Base-by-base conservation (phyloP, 92 coral and sea anemone species). In the Bergia puertoricense region DNA sequence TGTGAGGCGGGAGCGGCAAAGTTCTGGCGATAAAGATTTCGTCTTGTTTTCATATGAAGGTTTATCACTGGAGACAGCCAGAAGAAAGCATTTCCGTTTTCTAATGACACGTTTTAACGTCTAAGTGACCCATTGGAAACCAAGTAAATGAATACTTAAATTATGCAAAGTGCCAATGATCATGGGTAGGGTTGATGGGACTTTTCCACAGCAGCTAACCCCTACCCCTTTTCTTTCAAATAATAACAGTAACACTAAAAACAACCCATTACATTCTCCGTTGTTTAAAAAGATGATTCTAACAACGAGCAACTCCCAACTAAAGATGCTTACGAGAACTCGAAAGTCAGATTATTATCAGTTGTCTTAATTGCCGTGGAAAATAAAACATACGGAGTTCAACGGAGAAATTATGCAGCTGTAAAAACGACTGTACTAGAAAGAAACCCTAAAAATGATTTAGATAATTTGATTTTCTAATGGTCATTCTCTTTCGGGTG, bases 11-110 rank as follows among this genome's bases (percentile, higher is more conserved):
- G 59, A 36, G 37, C 72, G 71, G 85, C 66, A 40, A 56, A 20
- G 23, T 37, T 84, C 87, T 36, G 18, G 87, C 44, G 87, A 84
- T 84, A 84, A 84, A 84, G 67, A 69, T 84, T 83, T 84, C 87
- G 87, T 84, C 78, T 69, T 84, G 79, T 71, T 84, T 84, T 71
- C 77, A 68, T 46, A 68, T 84, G 87, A 84, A 84, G 87, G 79
- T 84, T 82, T 84, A 84, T 84, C 87, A 84, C 78, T 51, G 23
- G n/a, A 84, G 87, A 84, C 87, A 84, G 46, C 38, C 87, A 84
- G 79, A 84, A 72, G 79, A 84, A 84, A 84, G 87, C 87, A 84
- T 84, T 84, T 84, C 87, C 87, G 87, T 15, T 84, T 74, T 14
- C 67, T 84, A 71, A 84, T 84, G 87, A 84, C 79, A 69, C 67